Conservation (phyloP, 1,140 invertebrate genomes). For the Drosophila seguyi region DNA sequence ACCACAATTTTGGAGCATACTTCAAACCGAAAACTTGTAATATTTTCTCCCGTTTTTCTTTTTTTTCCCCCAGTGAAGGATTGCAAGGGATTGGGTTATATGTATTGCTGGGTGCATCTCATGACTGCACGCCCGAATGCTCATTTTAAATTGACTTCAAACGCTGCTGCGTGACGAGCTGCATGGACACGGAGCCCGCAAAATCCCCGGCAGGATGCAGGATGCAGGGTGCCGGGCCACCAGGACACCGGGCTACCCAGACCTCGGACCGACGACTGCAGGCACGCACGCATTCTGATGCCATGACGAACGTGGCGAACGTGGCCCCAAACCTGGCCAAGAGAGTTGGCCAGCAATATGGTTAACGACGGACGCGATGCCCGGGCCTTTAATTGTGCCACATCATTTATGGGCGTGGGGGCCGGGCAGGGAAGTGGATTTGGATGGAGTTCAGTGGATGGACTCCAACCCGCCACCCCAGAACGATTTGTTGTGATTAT, state of each 20-base stretch:
- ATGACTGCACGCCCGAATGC: slow-evolving; percentile 81
- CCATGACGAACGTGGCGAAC: slow-evolving; percentile 75
- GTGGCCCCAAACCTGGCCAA: slow-evolving; percentile 54
- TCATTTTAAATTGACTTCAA: slow-evolving; percentile 84
- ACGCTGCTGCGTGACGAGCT: slow-evolving; percentile 80
- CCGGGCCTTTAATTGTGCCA: slow-evolving; percentile 71
- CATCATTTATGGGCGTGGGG: slow-evolving; percentile 62
- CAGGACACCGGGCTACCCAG: slow-evolving; percentile 33
- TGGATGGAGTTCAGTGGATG: slow-evolving; percentile 33
- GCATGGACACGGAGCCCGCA: slow-evolving; percentile 66
- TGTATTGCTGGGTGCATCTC: slow-evolving; percentile 58
- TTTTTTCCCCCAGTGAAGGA: slow-evolving; percentile 36
- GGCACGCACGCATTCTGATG: slow-evolving; percentile 77
- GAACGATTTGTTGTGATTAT: slow-evolving; percentile 42
- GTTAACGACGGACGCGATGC: slow-evolving; percentile 65
- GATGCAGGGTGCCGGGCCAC: slow-evolving; percentile 29
- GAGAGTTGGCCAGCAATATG: slow-evolving; percentile 68
- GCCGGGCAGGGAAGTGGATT: slow-evolving; percentile 32
- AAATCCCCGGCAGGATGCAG: slow-evolving; percentile 58
- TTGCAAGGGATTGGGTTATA: slow-evolving; percentile 12
- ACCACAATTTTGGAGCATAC: background rate
- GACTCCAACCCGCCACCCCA: slow-evolving; percentile 9
- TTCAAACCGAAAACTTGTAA: background rate
- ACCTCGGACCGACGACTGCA: slow-evolving; percentile 24
- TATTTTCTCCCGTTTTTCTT: slow-evolving; percentile 3